These are phyloP conservation scores for Halictus quadricinctus DNA, from an alignment of 2,888 invertebrate species.

Conservation along the genomic window DNA sequence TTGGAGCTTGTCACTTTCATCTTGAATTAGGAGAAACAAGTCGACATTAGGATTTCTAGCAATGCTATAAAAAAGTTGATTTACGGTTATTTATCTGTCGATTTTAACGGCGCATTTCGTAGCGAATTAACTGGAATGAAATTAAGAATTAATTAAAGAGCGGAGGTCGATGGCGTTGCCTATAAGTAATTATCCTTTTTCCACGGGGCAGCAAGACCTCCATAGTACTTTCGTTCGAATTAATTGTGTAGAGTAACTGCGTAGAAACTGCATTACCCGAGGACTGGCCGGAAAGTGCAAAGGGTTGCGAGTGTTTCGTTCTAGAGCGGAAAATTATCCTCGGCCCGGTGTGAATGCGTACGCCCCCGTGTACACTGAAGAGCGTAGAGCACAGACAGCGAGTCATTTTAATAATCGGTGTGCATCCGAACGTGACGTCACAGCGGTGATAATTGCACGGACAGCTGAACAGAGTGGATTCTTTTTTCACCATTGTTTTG, in stretches of 20 bases:
- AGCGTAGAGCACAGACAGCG: background rate
- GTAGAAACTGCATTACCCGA: constrained; percentile 38
- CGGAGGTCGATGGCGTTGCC: constrained; percentile 14
- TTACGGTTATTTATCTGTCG: background rate
- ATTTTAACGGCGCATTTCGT: background rate
- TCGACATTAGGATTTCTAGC: too few species aligned
- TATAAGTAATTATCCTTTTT: constrained; percentile 24
- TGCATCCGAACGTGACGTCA: background rate
- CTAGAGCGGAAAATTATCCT: constrained; percentile 47
- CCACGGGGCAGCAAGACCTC: constrained; percentile 8
- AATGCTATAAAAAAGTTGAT: too few species aligned
- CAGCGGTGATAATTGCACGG: constrained; percentile 1
- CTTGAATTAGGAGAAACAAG: too few species aligned
- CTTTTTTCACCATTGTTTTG: background rate
- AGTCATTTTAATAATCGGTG: constrained; percentile 18
- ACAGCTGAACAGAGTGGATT: background rate
- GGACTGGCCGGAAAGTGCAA: constrained; percentile 29
- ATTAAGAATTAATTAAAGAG: background rate
- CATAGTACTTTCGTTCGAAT: constrained; percentile 35
- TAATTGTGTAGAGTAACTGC: constrained; percentile 35
- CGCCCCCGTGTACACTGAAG: background rate
- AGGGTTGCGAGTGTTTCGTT: constrained; percentile 34
- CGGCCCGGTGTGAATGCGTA: constrained; percentile 19
- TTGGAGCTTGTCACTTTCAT: too few species aligned
- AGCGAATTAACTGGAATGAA: background rate